A percentile compares a stretch with the other conserved stretches of the same genome.
Evolutionary conservation across 2,113 vertebrate species (phyloP).

Genomic region (Elgaria multicarinata): DNA sequence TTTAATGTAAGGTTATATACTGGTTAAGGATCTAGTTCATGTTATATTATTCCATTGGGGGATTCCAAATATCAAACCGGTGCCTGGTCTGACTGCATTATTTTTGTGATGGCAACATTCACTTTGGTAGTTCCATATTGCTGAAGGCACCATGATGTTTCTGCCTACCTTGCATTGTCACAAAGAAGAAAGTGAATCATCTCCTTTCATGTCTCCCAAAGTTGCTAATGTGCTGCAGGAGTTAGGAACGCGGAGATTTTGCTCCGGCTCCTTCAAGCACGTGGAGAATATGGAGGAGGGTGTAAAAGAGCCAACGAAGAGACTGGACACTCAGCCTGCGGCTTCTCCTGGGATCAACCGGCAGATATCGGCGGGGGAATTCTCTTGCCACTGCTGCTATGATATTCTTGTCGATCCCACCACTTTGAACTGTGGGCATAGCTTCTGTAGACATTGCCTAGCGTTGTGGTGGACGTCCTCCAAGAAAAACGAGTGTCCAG

Average conservation of each 20-base stretch:
- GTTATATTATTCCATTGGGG: background rate
- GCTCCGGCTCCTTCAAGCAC: constrained; percentile 11
- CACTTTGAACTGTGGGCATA: constrained; percentile 95
- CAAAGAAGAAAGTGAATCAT: background rate
- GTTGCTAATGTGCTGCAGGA: constrained; percentile 22
- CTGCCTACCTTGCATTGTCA: rapidly evolving
- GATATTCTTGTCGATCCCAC: constrained; percentile 93
- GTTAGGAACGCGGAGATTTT: constrained; percentile 31
- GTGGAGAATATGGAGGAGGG: constrained; percentile 75
- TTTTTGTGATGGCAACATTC: background rate
- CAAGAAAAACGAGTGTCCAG: constrained; percentile 91
- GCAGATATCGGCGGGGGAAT: constrained; percentile 83
- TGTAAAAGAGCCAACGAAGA: background rate
- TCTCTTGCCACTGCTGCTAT: constrained; percentile 94
- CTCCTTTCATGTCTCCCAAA: constrained; percentile 53
- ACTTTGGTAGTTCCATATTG: background rate
- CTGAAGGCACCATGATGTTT: background rate
- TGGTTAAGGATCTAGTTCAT: background rate
- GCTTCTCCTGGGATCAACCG: background rate
- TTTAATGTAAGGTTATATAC: background rate
- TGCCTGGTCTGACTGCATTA: background rate
- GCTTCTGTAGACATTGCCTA: constrained; percentile 94
- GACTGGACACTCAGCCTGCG: background rate
- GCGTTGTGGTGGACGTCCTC: constrained; percentile 93
- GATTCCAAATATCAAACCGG: background rate